Conservation (phyloP, 2,113 vertebrate genomes). For the Odontesthes bonariensis region DNA sequence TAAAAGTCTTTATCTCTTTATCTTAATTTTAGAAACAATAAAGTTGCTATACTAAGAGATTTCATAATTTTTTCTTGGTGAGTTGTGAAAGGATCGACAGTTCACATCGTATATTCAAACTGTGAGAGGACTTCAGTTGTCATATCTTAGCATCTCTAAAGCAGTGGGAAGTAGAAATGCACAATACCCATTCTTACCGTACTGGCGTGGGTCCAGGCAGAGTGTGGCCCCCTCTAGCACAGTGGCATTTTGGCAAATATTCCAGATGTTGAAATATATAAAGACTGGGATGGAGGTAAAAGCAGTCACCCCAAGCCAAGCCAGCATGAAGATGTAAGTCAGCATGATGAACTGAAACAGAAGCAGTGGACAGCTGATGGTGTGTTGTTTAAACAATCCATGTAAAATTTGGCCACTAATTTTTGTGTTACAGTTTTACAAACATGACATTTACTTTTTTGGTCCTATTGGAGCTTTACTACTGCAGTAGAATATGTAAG, state of each 20-base stretch:
- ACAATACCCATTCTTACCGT: constrained; percentile 81
- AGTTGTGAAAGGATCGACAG: background rate
- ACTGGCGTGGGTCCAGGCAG: constrained; percentile 97
- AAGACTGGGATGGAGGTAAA: constrained; percentile 98
- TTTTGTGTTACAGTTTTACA: too few species aligned
- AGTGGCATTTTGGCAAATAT: constrained; percentile 94
- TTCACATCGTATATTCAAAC: background rate
- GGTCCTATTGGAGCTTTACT: too few species aligned
- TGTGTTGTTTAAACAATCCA: background rate
- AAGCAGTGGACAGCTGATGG: constrained; percentile 10
- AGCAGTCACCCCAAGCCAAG: constrained; percentile 97
- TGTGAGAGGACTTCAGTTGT: background rate
- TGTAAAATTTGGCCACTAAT: too few species aligned
- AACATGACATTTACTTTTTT: too few species aligned
- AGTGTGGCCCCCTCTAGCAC: constrained; percentile 89
- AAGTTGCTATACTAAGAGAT: too few species aligned
- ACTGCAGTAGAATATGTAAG: too few species aligned
- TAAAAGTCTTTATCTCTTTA: too few species aligned
- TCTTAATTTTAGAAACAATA: too few species aligned
- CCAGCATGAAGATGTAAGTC: constrained; percentile 99
- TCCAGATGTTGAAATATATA: constrained; percentile 99
- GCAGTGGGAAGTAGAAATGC: background rate
- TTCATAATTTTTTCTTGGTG: background rate
- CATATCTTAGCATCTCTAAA: background rate
- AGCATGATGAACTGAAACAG: constrained; percentile 95